phyloP scores from a whole-genome alignment of 2,113 vertebrate genomes.

The Corythoichthys haematopterus region DNA sequence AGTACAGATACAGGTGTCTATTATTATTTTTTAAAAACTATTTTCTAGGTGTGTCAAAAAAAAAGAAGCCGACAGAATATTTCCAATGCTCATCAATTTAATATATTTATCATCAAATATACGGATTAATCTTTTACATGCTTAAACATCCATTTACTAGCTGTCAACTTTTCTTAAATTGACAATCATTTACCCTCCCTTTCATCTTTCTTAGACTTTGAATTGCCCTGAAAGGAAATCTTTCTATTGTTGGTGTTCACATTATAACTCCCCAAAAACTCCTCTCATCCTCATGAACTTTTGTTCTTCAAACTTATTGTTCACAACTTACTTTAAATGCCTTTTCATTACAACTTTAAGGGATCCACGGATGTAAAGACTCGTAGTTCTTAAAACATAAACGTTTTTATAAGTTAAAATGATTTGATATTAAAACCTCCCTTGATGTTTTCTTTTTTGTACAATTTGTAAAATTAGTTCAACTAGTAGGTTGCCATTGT shows the following conservation, averaged over 20 bases:
- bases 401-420: no score
- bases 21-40: not conserved
- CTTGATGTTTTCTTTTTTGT: no score
- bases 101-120: slow-evolving; percentile 12
- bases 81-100: slow-evolving; percentile 23
- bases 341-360: not conserved
- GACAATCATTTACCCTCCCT: not conserved
- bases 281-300: not conserved
- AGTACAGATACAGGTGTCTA: no score
- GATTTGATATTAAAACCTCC: no score
- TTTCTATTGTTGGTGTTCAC: not conserved
- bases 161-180: not conserved
- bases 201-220: not conserved
- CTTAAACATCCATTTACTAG: not conserved
- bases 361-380: not conserved
- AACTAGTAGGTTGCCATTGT: no score
- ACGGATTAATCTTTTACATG: not conserved
- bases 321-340: not conserved
- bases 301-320: not conserved
- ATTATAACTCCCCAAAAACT: not conserved
- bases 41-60: not conserved
- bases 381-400: no score
- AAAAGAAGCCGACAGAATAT: not conserved
- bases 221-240: not conserved
- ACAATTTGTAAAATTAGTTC: no score